Evolutionary conservation across 2,797 vertebrate genomes (phyloP), one percentile per base, ranked within the genome.

Genomic region (Darevskia mixta): DNA sequence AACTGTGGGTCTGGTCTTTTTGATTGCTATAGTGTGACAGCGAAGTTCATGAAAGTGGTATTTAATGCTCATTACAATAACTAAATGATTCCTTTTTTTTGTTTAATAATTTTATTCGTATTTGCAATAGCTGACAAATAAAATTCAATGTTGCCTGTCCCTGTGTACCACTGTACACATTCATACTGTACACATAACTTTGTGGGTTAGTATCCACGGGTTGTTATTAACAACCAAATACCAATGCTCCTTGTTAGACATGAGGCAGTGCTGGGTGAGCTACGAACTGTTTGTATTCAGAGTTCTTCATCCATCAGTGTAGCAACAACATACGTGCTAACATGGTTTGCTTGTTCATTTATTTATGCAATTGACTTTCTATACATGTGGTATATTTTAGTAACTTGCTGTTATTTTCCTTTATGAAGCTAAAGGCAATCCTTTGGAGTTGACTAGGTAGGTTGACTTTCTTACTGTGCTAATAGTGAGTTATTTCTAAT

Each of bases 391-490:
- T 38, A 35, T 11, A 88, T 0, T 64, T 66, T 86, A 32, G 35
- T 95, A 93, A 95, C 35, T 84, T 64, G 32, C 35, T 43, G 43
- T 85, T 75, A 27, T 38, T 90, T 90, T 92, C 87, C 86, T 89
- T 85, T 93, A 83, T 91, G 89, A 95, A 97, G 97, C 90, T 92
- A 97, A 96, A 92, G 95, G 94, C 94, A 91, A 90, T 18, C 94
- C 96, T 3, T 83, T 97, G 94, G 97, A 97, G 93, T 96, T 97
- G 96, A 95, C 96, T 95, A 93, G 97, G 97, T 97, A 92, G 95
- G 97, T 85, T 55, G 61, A 1, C 69, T 75, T 85, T 81, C 61
- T 89, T 71, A 79, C 18, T n/a, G 3, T 8, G 49, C 49, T 69
- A 58, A 84, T 23, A 15, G 1, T 81, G 76, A 88, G 88, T 17